A percentile compares a stretch with the other conserved stretches of the same genome.
Conservation (phyloP, 2,113 vertebrate genomes). For the Coracopsis vasa region DNA sequence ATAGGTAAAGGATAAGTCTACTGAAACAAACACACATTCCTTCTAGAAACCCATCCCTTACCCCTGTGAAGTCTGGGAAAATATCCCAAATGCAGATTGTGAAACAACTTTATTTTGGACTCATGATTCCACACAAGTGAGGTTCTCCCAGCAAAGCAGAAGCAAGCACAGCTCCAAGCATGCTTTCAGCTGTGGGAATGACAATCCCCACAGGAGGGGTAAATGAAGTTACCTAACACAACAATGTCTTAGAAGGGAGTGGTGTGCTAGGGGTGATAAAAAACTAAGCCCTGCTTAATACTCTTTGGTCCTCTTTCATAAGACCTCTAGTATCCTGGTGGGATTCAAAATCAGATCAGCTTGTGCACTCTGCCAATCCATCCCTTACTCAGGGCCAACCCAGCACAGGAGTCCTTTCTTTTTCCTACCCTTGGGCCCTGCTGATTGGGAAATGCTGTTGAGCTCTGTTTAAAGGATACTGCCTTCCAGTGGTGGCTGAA, state of each 20-base stretch:
- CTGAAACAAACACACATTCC: background rate
- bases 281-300: background rate
- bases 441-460: background rate
- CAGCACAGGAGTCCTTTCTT: background rate
- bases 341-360: background rate
- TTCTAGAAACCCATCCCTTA: background rate
- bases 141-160: background rate
- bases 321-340: background rate
- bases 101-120: background rate
- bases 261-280: background rate
- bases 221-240: background rate
- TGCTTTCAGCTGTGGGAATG: background rate
- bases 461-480: background rate
- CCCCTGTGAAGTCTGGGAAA: background rate
- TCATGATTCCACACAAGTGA: background rate
- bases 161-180: background rate
- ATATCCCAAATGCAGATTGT: background rate
- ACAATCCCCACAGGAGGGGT: background rate
- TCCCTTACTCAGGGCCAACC: background rate
- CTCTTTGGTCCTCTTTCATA: background rate
- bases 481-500: slow-evolving; percentile 7
- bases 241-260: background rate
- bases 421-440: background rate
- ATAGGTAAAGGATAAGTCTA: background rate
- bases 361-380: background rate